Conservation (phyloP, 1,140 invertebrate species). For the Apolygus lucorum region DNA sequence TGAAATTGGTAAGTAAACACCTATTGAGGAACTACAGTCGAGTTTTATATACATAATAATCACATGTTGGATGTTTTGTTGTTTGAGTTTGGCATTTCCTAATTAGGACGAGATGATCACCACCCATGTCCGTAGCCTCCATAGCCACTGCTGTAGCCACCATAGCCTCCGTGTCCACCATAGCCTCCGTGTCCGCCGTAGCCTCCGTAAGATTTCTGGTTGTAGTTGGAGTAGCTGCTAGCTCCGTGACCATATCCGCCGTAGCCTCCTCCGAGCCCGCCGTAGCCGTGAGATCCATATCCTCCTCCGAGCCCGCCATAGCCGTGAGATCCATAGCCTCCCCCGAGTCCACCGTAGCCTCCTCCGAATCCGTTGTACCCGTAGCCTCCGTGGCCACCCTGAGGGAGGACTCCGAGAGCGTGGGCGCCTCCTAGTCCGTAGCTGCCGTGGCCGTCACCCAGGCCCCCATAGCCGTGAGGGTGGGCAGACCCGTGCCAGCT, state of each 20-base stretch:
- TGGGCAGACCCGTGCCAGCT: conserved; percentile 10
- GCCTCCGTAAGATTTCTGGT: background rate
- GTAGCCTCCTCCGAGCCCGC: background rate
- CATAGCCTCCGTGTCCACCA: conserved; percentile 14
- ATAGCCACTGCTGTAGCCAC: conserved; percentile 13
- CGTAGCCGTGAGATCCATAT: background rate
- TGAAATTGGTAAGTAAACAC: no score
- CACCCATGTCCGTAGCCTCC: conserved; percentile 16
- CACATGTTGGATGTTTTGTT: no score
- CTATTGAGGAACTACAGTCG: no score
- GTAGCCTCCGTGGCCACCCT: conserved; percentile 16
- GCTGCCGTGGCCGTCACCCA: conserved; percentile 24
- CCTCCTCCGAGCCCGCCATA: conserved; percentile 4
- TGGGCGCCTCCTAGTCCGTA: conserved; percentile 23
- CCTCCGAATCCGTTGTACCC: background rate
- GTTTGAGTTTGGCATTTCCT: no score
- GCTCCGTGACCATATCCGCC: conserved; percentile 12
- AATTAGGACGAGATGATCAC: no score
- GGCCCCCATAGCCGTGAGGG: conserved; percentile 24
- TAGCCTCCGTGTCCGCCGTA: background rate
- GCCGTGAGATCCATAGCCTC: background rate
- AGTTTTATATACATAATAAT: no score
- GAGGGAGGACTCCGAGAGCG: conserved; percentile 2
- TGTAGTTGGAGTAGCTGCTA: background rate
- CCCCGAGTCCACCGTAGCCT: background rate